Percentiles rank a stretch among this genome's conserved stretches.
Conservation (phyloP, 2,113 vertebrate species). For the Sinocyclocheilus maitianheensis region DNA sequence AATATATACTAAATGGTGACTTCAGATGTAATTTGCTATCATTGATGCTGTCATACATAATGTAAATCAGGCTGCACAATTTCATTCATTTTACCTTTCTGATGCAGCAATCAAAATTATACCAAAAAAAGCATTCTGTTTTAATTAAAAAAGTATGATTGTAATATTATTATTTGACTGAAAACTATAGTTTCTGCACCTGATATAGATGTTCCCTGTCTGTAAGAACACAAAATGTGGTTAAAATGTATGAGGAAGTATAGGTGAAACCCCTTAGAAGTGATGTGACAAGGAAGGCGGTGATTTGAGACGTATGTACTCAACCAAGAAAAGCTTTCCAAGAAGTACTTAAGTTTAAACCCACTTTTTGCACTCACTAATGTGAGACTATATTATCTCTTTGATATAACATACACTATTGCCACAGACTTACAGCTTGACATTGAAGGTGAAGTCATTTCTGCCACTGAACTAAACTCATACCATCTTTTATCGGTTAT, state of each 20-base stretch:
- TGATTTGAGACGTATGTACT: not conserved
- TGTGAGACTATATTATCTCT: not conserved
- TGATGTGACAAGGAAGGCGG: constrained; percentile 41
- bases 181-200: constrained; percentile 21
- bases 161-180: not conserved
- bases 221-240: not conserved
- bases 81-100: not conserved
- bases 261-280: not conserved
- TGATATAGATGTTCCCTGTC: not conserved
- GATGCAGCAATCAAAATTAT: not conserved
- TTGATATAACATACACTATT: not conserved
- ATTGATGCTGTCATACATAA: not conserved
- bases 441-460: not conserved
- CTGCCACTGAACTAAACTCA: not conserved
- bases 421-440: not conserved
- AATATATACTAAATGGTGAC: not conserved
- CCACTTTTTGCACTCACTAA: not conserved
- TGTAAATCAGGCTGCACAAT: not conserved
- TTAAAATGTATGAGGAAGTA: constrained; percentile 11
- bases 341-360: not conserved
- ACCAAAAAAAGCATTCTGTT: not conserved
- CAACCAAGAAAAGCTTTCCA: not conserved
- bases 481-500: not conserved
- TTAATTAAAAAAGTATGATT: not conserved
- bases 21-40: not conserved